Evolutionary conservation across 1,140 invertebrate genomes (phyloP), one percentile per base, ranked within the genome.

Genomic region (Cydia amplana): DNA sequence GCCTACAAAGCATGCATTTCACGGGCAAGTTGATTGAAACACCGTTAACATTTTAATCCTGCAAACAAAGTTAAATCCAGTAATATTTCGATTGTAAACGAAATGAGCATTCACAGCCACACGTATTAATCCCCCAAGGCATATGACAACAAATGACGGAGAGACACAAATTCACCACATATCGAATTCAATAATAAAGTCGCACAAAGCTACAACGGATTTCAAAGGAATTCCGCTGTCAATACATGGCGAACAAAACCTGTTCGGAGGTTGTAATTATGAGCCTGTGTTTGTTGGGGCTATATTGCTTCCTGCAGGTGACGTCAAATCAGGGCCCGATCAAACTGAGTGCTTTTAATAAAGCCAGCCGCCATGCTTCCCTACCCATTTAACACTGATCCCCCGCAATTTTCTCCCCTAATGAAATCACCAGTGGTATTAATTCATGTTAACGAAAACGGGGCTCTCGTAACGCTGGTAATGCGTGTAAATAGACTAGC

Each of bases 341-440:
- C 90, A 91, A 90, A 90, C 88, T 85, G 89, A 89, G 85, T 84
- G 87, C 87, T 91, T 90, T 92, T 89, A 92, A 92, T 92, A 91
- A 90, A 88, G 81, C 83, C 78, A 73, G 67, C 82, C 77, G 77
- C 78, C 78, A 78, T 77, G 65, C 75, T 75, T 72, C 79, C 74
- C 76, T 82, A 77, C 63, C 84, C 80, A 78, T 79, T 80, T 76
- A 78, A 82, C 67, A 74, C 72, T 73, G 83, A 82, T 9, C 85
- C 75, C 74, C 76, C 46, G 77, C 72, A 55, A 65, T 77, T 79
- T 79, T 80, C 80, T 63, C 67, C 46, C 64, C 63, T 77, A 51
- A 73, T 73, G 72, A 73, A 73, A 51, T 73, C 72, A 73, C 72
- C 32, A 25, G 16, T 51, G 6, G 23, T 51, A 73, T 55, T 73